These are phyloP conservation scores for Oligia strigilis DNA, from an alignment of 2,888 invertebrate species.

Conservation along the genomic window DNA sequence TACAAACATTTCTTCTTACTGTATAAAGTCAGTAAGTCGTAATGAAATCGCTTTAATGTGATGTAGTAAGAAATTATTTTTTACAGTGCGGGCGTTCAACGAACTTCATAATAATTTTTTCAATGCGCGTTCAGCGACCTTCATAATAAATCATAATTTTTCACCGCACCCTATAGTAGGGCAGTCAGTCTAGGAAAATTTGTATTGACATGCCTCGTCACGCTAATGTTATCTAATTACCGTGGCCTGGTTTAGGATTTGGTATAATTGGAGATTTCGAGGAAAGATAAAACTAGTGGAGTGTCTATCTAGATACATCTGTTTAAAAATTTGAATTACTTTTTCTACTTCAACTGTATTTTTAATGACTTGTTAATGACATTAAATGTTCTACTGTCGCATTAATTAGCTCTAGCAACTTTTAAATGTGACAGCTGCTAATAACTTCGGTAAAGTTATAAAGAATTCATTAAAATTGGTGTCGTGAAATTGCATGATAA, in stretches of 20 bases:
- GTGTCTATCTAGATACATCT: not conserved
- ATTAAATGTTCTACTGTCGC: not conserved
- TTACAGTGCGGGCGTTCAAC: constrained; percentile 29
- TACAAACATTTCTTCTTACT: too few relatives aligned
- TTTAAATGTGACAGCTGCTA: constrained; percentile 29
- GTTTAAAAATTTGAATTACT: not conserved
- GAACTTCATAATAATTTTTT: constrained; percentile 69
- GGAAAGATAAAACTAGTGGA: not conserved
- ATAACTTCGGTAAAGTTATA: constrained; percentile 4
- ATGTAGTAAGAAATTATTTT: too few relatives aligned
- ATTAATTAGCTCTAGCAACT: constrained; percentile 10
- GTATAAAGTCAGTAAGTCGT: too few relatives aligned
- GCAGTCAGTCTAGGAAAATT: constrained; percentile 25
- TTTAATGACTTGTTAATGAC: not conserved
- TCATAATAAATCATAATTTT: constrained; percentile 78
- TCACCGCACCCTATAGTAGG: constrained; percentile 53
- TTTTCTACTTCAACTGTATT: not conserved
- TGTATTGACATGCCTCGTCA: constrained; percentile 15
- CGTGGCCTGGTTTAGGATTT: not conserved
- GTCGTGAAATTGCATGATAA: not conserved
- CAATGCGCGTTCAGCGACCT: constrained; percentile 52
- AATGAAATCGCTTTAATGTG: too few relatives aligned
- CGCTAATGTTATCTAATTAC: too few relatives aligned
- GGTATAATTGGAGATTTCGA: not conserved
- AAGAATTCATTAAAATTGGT: constrained; percentile 13